phyloP scores from a whole-genome alignment of 2,797 vertebrate species.

The Siniperca scherzeri region DNA sequence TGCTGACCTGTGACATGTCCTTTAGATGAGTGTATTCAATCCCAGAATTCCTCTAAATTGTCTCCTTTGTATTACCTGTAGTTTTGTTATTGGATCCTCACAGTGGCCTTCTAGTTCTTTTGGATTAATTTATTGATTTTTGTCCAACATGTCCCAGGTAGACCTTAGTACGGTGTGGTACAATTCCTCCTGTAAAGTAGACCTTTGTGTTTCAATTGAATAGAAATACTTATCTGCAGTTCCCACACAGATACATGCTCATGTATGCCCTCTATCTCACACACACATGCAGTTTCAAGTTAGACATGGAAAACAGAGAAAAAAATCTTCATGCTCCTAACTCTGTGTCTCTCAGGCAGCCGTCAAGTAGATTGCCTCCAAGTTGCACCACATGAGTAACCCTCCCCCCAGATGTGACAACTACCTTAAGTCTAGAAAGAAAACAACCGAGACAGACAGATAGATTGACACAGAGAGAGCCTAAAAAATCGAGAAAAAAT shows the following conservation, averaged over 20 bases:
- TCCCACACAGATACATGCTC: constrained; percentile 26
- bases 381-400: constrained; percentile 78
- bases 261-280: constrained; percentile 17
- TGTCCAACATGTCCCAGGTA: constrained; percentile 14
- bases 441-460: constrained; percentile 49
- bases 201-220: constrained; percentile 46
- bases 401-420: constrained; percentile 69
- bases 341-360: constrained; percentile 48
- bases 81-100: constrained; percentile 37
- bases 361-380: constrained; percentile 70
- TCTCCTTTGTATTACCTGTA: constrained; percentile 43
- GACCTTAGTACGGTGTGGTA: constrained; percentile 2
- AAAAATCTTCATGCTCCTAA: constrained; percentile 44
- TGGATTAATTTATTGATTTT: constrained; percentile 70
- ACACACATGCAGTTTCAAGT: constrained; percentile 29
- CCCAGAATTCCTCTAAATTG: constrained; percentile 43
- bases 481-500: constrained; percentile 26
- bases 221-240: constrained; percentile 25
- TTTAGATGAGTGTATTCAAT: constrained; percentile 3
- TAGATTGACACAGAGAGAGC: constrained; percentile 39
- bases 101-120: constrained; percentile 16
- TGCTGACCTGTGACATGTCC: not conserved
- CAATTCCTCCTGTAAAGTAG: constrained; percentile 37
- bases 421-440: constrained; percentile 68
- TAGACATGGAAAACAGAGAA: constrained; percentile 48